Evolutionary conservation across 1,140 invertebrate species (phyloP), one percentile per base, ranked within the genome.

Genomic region (Melipona quadrifasciata): DNA sequence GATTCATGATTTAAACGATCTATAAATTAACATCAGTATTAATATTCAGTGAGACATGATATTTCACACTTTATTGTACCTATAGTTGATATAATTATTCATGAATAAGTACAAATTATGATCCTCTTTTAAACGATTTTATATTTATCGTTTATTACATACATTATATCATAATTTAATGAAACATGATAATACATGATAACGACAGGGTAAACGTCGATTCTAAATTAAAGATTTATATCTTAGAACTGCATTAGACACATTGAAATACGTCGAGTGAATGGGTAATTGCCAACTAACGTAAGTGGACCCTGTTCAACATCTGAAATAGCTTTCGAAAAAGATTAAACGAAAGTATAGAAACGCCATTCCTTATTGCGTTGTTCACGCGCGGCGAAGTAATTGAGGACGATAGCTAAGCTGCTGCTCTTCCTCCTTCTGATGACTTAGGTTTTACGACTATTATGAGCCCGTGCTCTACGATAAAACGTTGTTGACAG

Each of bases 361-460:
- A 47, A 55, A 70, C 39, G 61, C 16, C 12, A 27, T 57, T 53
- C 51, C 24, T 82, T 88, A 85, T 89, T 89, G 65, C 61, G 53
- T 82, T 75, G 53, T 74, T 72, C 67, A 76, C 51, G 55, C 67
- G 80, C 55, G 57, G 53, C 64, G 70, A 85, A 82, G 83, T 89
- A 89, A 88, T 88, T 85, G 78, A 85, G 68, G n/a, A 58, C 64
- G 55, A 82, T 79, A 82, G 70, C 19, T 70, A 79, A 82, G 74
- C 64, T 82, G 79, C 82, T 39, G 47, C 75, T 88, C 65, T 81
- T 84, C 72, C 76, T 88, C 11, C 57, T 87, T 78, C 78, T 80
- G 77, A 88, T 88, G 82, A 85, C 86, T 87, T 81, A 81, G 86
- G 86, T 65, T 88, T 88, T 88, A 88, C 73, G 87, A 88, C 87